phyloP scores from a whole-genome alignment of 2,888 invertebrate genomes.

The Brenthis hecate region DNA sequence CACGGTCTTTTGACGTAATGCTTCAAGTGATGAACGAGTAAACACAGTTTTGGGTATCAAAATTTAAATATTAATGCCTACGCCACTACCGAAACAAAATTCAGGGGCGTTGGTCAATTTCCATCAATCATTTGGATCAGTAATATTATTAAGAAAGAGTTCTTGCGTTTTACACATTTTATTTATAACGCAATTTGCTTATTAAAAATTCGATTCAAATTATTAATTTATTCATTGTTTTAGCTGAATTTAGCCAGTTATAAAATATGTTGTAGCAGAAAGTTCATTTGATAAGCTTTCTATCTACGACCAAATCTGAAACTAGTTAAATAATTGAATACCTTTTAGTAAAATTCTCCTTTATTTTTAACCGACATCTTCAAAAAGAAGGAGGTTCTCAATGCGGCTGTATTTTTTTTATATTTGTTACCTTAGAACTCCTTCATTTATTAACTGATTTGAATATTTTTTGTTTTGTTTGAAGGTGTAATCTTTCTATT shows the following conservation, averaged over 20 bases:
- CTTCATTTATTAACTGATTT: too few species aligned
- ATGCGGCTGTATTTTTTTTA: too few species aligned
- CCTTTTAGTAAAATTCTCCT: too few species aligned
- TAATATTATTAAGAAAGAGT: conserved; percentile 35
- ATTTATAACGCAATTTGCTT: conserved; percentile 34
- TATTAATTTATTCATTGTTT: conserved; percentile 17
- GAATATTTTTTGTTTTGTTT: too few species aligned
- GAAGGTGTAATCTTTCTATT: too few species aligned
- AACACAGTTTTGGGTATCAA: conserved; percentile 46
- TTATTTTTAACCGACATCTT: too few species aligned
- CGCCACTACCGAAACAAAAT: conserved; percentile 37
- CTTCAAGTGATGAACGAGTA: conserved; percentile 43
- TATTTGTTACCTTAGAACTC: too few species aligned
- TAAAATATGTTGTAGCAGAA: background rate
- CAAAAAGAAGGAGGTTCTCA: too few species aligned
- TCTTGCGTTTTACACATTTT: conserved; percentile 36
- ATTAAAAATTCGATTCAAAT: conserved; percentile 16
- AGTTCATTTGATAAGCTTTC: too few species aligned
- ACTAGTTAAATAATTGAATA: too few species aligned
- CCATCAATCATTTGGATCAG: conserved; percentile 42
- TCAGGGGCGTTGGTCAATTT: conserved; percentile 43
- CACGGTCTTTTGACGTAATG: conserved; percentile 46
- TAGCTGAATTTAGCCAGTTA: background rate
- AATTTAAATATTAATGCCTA: conserved; percentile 45
- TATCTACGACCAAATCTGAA: too few species aligned